These are phyloP conservation scores for Scaptomyza polygonia DNA, from an alignment of 2,888 invertebrate genomes.

Conservation along the genomic window DNA sequence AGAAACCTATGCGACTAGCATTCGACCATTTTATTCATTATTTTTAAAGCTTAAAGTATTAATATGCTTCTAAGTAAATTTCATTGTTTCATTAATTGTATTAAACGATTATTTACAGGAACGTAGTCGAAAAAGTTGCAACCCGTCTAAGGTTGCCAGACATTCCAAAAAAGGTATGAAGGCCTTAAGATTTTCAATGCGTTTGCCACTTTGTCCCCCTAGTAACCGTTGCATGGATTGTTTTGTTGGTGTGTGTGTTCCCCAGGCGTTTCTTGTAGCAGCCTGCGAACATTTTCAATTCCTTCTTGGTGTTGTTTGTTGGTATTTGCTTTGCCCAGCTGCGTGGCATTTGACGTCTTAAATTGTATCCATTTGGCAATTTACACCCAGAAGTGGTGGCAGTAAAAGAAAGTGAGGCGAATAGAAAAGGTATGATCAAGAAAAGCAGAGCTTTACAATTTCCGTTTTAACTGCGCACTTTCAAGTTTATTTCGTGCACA, in stretches of 20 bases:
- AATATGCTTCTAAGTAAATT: too few species aligned
- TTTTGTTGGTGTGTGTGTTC: not conserved
- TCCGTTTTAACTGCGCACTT: slow-evolving; percentile 39
- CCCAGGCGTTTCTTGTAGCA: not conserved
- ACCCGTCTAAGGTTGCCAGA: slow-evolving; percentile 1
- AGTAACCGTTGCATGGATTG: not conserved
- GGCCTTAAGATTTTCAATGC: not conserved
- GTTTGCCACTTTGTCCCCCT: not conserved
- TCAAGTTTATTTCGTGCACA: slow-evolving; percentile 43
- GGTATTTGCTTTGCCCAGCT: slow-evolving; percentile 11
- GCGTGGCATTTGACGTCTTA: slow-evolving; percentile 34
- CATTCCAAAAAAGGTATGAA: slow-evolving; percentile 4
- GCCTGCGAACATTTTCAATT: slow-evolving; percentile 6
- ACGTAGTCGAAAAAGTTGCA: not conserved
- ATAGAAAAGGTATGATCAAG: not conserved
- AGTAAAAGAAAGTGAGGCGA: slow-evolving; percentile 1
- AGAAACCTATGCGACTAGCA: too few species aligned
- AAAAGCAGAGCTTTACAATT: slow-evolving; percentile 28
- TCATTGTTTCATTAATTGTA: too few species aligned
- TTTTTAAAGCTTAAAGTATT: too few species aligned
- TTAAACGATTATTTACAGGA: not conserved
- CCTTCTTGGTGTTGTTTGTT: slow-evolving; percentile 8
- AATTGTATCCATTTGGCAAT: slow-evolving; percentile 54
- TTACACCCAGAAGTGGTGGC: slow-evolving; percentile 25
- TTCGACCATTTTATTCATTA: too few species aligned